A percentile compares a stretch with the other conserved stretches of the same genome.
phyloP scores from a whole-genome alignment of 2,888 invertebrate genomes.

The Eristalinus sepulchralis region DNA sequence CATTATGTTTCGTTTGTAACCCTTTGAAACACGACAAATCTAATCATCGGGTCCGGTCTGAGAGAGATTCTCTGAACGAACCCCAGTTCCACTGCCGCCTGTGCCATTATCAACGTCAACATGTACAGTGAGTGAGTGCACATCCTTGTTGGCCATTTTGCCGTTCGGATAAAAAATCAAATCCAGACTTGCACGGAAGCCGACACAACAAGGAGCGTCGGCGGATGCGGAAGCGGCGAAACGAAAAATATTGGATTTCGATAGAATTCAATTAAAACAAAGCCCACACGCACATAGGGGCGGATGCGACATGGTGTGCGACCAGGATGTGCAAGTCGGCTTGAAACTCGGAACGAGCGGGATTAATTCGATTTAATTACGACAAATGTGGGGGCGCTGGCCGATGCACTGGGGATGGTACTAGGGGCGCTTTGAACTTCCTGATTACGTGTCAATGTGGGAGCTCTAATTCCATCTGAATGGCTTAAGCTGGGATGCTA shows the following conservation, averaged over 20 bases:
- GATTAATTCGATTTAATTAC: conserved; percentile 27
- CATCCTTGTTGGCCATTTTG: background rate
- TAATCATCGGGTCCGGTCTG: conserved; percentile 24
- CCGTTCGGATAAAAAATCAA: conserved; percentile 33
- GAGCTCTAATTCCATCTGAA: conserved; percentile 3
- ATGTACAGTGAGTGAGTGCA: background rate
- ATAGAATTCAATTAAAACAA: conserved; percentile 39
- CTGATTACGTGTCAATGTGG: conserved; percentile 5
- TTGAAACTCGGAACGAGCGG: background rate
- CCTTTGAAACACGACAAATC: conserved; percentile 46
- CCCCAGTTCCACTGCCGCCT: background rate
- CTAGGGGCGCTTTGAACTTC: background rate
- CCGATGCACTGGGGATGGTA: background rate
- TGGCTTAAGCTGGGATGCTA: background rate
- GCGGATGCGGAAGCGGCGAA: conserved; percentile 3
- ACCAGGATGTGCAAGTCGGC: background rate
- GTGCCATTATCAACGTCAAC: background rate
- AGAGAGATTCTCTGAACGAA: background rate
- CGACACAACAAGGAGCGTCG: conserved; percentile 18
- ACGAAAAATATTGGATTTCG: conserved; percentile 47
- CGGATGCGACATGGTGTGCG: background rate
- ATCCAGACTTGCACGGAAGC: conserved; percentile 31
- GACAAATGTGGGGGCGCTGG: conserved; percentile 1
- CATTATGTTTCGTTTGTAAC: conserved; percentile 46
- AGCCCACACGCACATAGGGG: background rate